Evolutionary conservation across 2,888 invertebrate species (phyloP).

Genomic region (Taenaris catops): DNA sequence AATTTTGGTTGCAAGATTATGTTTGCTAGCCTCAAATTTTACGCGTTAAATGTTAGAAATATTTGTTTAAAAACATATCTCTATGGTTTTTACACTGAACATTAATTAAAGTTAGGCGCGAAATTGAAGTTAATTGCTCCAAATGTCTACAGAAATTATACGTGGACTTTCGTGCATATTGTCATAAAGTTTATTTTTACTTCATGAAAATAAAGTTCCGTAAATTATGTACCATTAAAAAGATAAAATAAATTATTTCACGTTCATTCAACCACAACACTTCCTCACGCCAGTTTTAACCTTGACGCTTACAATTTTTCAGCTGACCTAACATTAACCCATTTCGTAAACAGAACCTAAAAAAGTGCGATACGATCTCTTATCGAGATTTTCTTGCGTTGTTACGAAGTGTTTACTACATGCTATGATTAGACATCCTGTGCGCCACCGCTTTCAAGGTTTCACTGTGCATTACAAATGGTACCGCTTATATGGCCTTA

Average conservation of each 20-base stretch:
- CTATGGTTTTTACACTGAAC: too few species aligned
- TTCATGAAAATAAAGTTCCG: constrained; percentile 1
- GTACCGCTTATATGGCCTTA: too few species aligned
- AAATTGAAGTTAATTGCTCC: constrained; percentile 53
- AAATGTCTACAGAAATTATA: constrained; percentile 44
- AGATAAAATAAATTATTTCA: constrained; percentile 5
- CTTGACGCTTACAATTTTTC: constrained; percentile 16
- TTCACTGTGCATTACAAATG: too few species aligned
- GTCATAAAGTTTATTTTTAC: too few species aligned
- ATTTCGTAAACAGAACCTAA: constrained; percentile 20
- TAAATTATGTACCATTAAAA: not conserved
- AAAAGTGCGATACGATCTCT: constrained; percentile 32
- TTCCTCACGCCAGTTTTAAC: constrained; percentile 15
- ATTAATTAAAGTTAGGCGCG: constrained; percentile 40
- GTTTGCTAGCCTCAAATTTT: too few species aligned
- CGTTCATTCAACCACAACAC: constrained; percentile 11
- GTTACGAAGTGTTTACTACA: constrained; percentile 39
- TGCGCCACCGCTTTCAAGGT: constrained; percentile 33
- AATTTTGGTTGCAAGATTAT: too few species aligned
- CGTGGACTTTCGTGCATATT: constrained; percentile 17
- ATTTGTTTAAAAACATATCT: too few species aligned
- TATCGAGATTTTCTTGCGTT: constrained; percentile 31
- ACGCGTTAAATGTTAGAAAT: too few species aligned
- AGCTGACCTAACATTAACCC: constrained; percentile 18
- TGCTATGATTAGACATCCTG: constrained; percentile 33